Conservation (phyloP, 92 coral and sea anemone species). For the Phenganax subtilis region DNA sequence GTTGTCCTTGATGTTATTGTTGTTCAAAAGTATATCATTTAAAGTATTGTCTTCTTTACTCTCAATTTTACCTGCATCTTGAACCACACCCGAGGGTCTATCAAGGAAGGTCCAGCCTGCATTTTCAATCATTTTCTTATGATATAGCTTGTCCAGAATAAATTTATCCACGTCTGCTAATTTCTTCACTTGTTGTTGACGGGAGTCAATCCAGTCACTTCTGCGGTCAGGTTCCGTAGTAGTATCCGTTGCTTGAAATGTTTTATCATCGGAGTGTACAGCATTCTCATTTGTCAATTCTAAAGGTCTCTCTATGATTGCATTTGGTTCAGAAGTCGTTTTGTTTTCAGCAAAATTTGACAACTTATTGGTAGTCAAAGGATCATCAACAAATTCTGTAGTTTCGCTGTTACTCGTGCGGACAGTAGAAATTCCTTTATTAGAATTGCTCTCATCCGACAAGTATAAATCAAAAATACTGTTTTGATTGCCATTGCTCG, state of each 20-base stretch:
- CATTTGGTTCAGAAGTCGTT: not conserved
- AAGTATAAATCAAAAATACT: no score
- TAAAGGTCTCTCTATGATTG: not conserved
- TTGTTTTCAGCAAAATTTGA: not conserved
- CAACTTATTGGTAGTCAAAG: not conserved
- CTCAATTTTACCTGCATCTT: not conserved
- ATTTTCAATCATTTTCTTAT: not conserved
- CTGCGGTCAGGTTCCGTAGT: not conserved
- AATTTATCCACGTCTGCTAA: not conserved
- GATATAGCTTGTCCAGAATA: not conserved
- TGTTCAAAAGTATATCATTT: not conserved
- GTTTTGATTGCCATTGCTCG: not conserved
- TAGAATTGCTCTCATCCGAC: not conserved
- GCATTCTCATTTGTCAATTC: not conserved
- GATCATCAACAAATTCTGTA: slow-evolving; percentile 7
- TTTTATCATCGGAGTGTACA: not conserved
- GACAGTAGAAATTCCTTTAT: slow-evolving; percentile 2
- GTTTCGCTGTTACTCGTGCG: not conserved
- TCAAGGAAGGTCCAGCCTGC: slow-evolving; percentile 1
- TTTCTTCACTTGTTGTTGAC: not conserved
- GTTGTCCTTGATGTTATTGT: not conserved
- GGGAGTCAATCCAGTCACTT: not conserved
- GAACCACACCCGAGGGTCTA: not conserved
- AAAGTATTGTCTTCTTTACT: not conserved
- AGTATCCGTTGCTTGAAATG: not conserved